Base-by-base conservation (phyloP, 2,888 invertebrate species). In the Caenorhabditis doughertyi region DNA sequence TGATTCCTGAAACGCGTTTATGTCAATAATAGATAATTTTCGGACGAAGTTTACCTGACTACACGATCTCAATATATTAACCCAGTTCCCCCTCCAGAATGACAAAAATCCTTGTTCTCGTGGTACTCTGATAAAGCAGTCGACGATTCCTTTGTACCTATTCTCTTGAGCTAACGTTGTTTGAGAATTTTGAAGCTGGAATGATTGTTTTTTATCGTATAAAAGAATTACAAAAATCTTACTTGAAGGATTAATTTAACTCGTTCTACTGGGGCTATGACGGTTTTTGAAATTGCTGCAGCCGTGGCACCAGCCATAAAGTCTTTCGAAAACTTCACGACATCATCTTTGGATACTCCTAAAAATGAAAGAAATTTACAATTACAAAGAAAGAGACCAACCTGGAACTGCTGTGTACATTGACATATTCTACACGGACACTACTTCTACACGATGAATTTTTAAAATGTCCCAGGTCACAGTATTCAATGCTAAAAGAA, bases 211-310 rank as follows among this genome's bases (percentile, higher is more conserved):
- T 32, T 32, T 32, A 32, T n/a, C n/a, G n/a, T n/a, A n/a, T n/a
- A n/a, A n/a, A 13, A 13, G 9, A 23, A 9, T 49, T 65, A 29
- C 13, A 8, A 39, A 56, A 56, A 44, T 25, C 55, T 11, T 13
- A 97, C 97, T 93, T 97, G 97, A 87, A 97, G 94, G 84, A 97
- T 94, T 88, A 97, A 94, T 93, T 97, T 97, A 60, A 97, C 97
- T 92, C 97, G 94, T 93, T 97, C 97, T 90, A 97, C 96, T 70
- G 97, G 97, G 16, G 97, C 97, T 79, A 97, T 96, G 27, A 95
- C 95, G 42, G 97, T 97, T 92, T 97, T 97, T 55, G 97, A 96
- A 84, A 97, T 94, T 25, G 96, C 97, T 21, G 97, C 97, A 55
- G 97, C 95, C 62, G 96, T 94, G 85, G 97, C 97, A 89, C 97